Evolutionary conservation across 1,140 invertebrate species (phyloP), one percentile per base, ranked within the genome.

Genomic region (Zaprionus davidi): DNA sequence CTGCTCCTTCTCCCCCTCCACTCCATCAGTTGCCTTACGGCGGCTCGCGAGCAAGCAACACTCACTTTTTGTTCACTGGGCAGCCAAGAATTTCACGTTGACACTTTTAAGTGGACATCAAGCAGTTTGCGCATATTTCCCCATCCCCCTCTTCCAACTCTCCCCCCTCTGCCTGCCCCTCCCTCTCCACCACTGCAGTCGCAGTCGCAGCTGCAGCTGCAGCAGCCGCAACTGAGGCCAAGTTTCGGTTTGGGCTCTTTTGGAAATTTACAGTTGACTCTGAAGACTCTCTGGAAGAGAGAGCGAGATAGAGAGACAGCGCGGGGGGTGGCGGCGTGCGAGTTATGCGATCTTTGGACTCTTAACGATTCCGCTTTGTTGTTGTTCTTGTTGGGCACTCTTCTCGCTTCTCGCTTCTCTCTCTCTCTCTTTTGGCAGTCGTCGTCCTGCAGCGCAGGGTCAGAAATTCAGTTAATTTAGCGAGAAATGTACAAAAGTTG

Each of bases 41-140:
- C 79, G 63, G 79, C 80, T 82, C 80, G 66, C 72, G 81, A 83
- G 70, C 78, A 78, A 56, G 74, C 83, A 83, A 87, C 76, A 82
- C 78, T 87, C 77, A 80, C 71, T 55, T 79, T 79, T 76, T 75
- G 71, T 60, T 57, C 56, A 31, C 69, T 81, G 81, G 67, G 70
- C 82, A 79, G 78, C 70, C 82, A 90, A 85, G 85, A 90, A 90
- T 90, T 90, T 90, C 57, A 90, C 85, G 85, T 90, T 90, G 85
- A 90, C 85, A 90, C 86, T 90, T 90, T 90, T 90, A 90, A 90
- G 85, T 88, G 85, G 85, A 88, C 85, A 88, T 88, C 85, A 88
- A 88, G 85, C 85, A 85, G 85, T 88, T 88, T 90, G 85, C 85
- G 85, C 81, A 88, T 88, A 88, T 90, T 82, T 87, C 51, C 72